Evolutionary conservation across 1,140 invertebrate species (phyloP), one percentile per base, ranked within the genome.

Genomic region (Hyphantria cunea): DNA sequence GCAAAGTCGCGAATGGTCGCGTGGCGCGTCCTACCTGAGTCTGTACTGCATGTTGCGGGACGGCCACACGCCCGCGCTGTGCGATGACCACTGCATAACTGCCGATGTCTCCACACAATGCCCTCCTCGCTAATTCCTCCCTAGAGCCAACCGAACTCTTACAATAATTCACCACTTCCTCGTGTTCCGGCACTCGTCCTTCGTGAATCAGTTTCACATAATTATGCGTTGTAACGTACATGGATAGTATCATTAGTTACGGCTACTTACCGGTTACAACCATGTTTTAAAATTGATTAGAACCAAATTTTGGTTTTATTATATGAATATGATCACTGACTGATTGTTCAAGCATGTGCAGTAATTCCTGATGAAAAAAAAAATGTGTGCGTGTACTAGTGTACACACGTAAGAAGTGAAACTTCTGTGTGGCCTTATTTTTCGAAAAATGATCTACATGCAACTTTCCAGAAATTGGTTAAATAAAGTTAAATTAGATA

Each of bases 1-100:
- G 3, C 41, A n/a, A 44, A n/a, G 12, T n/a, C 41, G 41, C n/a
- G n/a, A n/a, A n/a, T n/a, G n/a, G n/a, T 6, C 41, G 34, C 11
- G 8, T 44, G 6, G 2, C 10, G 12, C 11, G n/a, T 44, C 12
- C 11, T 44, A 44, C 41, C 41, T 44, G 41, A 7, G 0, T n/a
- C 6, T 44, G 11, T 44, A 13, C 41, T 44, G 41, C 41, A 44
- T 44, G 41, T 12, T 13, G 9, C 11, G 6, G 2, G 41, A 9
- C 41, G 41, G 41, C 41, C 41, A n/a, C 41, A 44, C 41, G 41
- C 41, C 41, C 41, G 41, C 41, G 12, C 41, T 13, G n/a, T n/a
- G 41, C 41, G 12, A 13, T 44, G n/a, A 44, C 41, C 41, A n/a
- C 6, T 13, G 12, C 12, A 44, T 44, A 44, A 44, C 41, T 44